Conservation (phyloP, 1,140 invertebrate species). For the Lasioglossum albipes region DNA sequence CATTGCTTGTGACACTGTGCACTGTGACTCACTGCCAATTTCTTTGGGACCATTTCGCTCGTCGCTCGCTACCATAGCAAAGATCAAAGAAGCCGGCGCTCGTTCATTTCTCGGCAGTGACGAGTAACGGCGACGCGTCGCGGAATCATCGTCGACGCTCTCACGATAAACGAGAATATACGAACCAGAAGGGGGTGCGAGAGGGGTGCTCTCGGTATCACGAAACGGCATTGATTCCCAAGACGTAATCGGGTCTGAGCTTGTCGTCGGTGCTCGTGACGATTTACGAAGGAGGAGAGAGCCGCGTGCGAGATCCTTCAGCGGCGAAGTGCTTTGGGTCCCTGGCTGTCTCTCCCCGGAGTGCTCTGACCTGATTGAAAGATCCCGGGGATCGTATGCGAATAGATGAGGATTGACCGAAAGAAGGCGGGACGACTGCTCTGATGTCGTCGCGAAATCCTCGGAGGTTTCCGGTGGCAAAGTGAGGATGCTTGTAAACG, state of each 20-base stretch:
- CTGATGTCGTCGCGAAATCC: conserved; percentile 41
- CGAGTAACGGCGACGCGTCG: background rate
- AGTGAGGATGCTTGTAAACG: conserved; percentile 67
- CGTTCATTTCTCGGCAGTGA: background rate
- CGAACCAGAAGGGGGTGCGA: too few species aligned
- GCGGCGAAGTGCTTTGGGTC: conserved; percentile 6
- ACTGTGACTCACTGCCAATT: too few species aligned
- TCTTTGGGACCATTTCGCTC: too few species aligned
- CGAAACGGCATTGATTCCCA: conserved; percentile 25
- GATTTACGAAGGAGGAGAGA: conserved; percentile 14
- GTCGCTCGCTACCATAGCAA: too few species aligned
- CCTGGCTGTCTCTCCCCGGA: conserved; percentile 15
- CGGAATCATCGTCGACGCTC: background rate
- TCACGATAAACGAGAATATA: conserved; percentile 5
- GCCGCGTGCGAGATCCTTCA: conserved; percentile 7
- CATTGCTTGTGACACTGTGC: too few species aligned
- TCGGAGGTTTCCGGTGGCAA: conserved; percentile 50
- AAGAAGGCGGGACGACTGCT: conserved; percentile 13
- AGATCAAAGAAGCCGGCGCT: background rate
- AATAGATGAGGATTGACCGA: conserved; percentile 61
- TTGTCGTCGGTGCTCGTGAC: background rate
- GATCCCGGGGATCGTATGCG: conserved; percentile 33
- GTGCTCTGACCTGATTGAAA: conserved; percentile 35
- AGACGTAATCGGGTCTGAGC: background rate
- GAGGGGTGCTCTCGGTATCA: background rate